These are phyloP conservation scores for Drymodes brunneopygia DNA, from an alignment of 2,113 vertebrate genomes.

Conservation along the genomic window DNA sequence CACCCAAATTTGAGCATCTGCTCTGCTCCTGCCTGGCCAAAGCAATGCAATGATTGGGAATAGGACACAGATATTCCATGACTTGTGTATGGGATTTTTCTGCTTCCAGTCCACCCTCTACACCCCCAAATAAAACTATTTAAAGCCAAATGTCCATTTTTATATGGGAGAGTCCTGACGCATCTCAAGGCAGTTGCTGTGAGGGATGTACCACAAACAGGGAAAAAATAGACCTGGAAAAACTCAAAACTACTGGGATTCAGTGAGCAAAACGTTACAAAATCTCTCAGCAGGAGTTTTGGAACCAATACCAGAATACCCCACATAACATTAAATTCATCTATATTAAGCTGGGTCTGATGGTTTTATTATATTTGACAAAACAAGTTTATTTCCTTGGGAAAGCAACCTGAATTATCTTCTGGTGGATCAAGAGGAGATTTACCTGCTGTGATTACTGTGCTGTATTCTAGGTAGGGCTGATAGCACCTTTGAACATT, in stretches of 20 bases:
- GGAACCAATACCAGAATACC: not conserved
- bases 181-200: not conserved
- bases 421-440: not conserved
- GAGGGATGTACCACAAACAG: not conserved
- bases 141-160: not conserved
- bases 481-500: not conserved
- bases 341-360: not conserved
- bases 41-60: not conserved
- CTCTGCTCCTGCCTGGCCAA: not conserved
- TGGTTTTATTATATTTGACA: not conserved
- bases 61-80: not conserved
- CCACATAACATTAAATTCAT: not conserved
- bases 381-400: not conserved
- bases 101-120: not conserved
- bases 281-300: not conserved
- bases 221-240: not conserved
- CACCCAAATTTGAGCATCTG: not conserved
- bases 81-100: not conserved
- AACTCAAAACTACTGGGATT: not conserved
- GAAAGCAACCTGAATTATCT: not conserved
- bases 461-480: not conserved
- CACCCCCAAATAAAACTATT: slow-evolving; percentile 19
- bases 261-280: not conserved
- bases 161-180: not conserved
- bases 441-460: not conserved